Conservation (phyloP, 2,797 vertebrate species). For the Notoglanidium macrostoma region DNA sequence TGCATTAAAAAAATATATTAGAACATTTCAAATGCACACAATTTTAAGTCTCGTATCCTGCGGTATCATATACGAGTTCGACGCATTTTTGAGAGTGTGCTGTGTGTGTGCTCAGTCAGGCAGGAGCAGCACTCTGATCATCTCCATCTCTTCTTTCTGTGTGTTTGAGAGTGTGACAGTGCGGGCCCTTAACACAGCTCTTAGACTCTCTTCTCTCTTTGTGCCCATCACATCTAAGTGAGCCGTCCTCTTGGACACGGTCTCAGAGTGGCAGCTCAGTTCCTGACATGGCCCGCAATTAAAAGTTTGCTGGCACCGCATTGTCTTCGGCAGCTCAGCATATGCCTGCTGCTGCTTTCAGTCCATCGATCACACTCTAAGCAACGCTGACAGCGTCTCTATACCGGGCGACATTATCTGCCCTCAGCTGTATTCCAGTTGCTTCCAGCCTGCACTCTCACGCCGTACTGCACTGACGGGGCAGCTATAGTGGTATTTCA, state of each 20-base stretch:
- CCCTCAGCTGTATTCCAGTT: slow-evolving; percentile 81
- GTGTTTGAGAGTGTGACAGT: slow-evolving; percentile 33
- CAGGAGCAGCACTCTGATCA: slow-evolving; percentile 28
- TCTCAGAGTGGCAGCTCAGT: slow-evolving; percentile 36
- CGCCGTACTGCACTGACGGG: slow-evolving; percentile 81
- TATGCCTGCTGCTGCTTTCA: slow-evolving; percentile 72
- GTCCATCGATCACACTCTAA: slow-evolving; percentile 77
- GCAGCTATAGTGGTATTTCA: slow-evolving; percentile 78
- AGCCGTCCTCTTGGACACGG: slow-evolving; percentile 28
- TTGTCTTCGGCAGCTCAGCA: slow-evolving; percentile 47
- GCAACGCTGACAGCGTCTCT: slow-evolving; percentile 80
- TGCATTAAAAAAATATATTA: not conserved
- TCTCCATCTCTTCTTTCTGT: slow-evolving; percentile 27
- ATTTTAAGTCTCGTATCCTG: not conserved
- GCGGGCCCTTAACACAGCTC: slow-evolving; percentile 44
- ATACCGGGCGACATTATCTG: slow-evolving; percentile 83
- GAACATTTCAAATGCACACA: too few species aligned
- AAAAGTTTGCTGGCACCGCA: slow-evolving; percentile 43
- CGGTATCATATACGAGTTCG: not conserved
- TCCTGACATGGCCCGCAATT: slow-evolving; percentile 50
- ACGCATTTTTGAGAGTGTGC: not conserved
- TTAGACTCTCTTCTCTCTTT: slow-evolving; percentile 37
- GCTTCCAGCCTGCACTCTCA: slow-evolving; percentile 76
- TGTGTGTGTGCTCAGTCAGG: not conserved
- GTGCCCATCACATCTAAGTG: slow-evolving; percentile 37